Percentiles rank a stretch among this genome's conserved stretches.
Conservation (phyloP, 2,113 vertebrate species). For the Paramormyrops kingsleyae region DNA sequence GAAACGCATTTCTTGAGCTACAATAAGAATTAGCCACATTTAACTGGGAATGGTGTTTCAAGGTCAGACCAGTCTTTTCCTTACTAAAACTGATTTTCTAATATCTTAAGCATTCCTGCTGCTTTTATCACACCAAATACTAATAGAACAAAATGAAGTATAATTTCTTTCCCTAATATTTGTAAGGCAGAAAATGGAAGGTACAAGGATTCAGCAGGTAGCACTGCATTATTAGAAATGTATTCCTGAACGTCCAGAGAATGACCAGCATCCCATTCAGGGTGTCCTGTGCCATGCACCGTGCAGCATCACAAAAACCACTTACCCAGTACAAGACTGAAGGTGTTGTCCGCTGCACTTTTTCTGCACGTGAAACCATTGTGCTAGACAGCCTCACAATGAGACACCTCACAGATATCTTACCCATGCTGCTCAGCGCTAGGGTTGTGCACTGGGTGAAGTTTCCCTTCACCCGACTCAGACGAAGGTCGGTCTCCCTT, state of each 20-base stretch:
- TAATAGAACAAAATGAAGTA: background rate
- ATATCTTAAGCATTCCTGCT: background rate
- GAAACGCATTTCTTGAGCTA: background rate
- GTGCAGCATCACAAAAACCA: background rate
- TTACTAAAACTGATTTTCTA: background rate
- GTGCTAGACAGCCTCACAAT: background rate
- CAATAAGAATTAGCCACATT: background rate
- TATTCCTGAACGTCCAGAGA: background rate
- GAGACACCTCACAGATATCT: background rate
- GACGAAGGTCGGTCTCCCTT: conserved; percentile 72
- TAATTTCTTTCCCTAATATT: background rate
- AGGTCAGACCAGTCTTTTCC: background rate
- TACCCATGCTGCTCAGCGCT: conserved; percentile 53
- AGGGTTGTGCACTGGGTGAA: conserved; percentile 35
- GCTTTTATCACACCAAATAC: background rate
- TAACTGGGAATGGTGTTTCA: background rate
- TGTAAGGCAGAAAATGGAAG: background rate
- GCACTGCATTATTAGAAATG: background rate
- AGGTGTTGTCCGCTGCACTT: background rate
- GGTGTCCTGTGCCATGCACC: background rate
- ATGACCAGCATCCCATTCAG: background rate
- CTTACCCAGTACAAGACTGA: background rate
- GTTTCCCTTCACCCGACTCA: conserved; percentile 62
- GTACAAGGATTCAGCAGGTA: background rate
- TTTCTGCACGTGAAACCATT: background rate